These are phyloP conservation scores for Grantiella picta DNA, from an alignment of 2,113 vertebrate genomes.

Conservation along the genomic window DNA sequence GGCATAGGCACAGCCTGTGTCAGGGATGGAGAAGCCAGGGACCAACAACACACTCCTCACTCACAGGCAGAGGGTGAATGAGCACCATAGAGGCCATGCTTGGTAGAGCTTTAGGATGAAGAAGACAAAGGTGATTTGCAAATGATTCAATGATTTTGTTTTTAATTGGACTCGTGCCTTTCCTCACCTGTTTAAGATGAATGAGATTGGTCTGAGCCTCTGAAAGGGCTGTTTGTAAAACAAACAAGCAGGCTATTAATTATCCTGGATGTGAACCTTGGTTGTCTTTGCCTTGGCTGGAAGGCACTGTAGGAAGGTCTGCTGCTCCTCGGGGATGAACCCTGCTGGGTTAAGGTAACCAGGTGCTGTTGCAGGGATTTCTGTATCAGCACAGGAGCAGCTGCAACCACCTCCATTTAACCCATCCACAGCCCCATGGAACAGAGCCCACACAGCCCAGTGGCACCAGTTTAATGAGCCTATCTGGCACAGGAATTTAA, in stretches of 20 bases:
- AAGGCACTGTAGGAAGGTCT: background rate
- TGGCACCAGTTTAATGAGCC: background rate
- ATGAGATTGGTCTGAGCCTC: background rate
- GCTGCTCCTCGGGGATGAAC: background rate
- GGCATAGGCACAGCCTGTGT: background rate
- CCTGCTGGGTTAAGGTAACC: background rate
- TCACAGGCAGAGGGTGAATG: background rate
- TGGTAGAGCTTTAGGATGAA: background rate
- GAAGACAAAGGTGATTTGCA: slow-evolving; percentile 8
- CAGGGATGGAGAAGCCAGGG: background rate
- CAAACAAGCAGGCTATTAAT: slow-evolving; percentile 8
- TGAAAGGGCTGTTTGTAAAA: background rate
- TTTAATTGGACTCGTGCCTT: background rate
- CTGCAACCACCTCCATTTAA: background rate
- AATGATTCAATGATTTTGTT: background rate
- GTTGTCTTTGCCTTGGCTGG: background rate
- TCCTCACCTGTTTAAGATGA: background rate
- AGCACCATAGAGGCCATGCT: accelerated
- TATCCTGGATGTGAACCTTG: background rate
- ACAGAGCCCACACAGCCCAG: background rate
- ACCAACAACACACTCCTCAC: accelerated
- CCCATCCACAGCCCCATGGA: background rate
- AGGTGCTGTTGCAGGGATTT: background rate
- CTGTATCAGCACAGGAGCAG: background rate
- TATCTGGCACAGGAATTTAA: background rate